These are phyloP conservation scores for Peromyscus nudipes DNA, from an alignment of 2,797 vertebrate genomes.

Conservation along the genomic window DNA sequence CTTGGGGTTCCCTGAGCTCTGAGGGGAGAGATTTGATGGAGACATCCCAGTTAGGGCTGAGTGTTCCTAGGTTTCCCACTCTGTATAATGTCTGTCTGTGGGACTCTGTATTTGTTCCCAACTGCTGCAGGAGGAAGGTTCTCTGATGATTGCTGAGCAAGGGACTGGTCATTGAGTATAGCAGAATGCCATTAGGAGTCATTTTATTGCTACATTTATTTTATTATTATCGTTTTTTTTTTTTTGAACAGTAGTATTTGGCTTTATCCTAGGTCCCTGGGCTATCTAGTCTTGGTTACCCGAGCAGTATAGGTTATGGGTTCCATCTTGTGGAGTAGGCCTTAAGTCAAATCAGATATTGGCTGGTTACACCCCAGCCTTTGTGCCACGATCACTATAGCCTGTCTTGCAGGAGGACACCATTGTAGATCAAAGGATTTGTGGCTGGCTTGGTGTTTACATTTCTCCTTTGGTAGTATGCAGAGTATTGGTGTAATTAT, in stretches of 20 bases:
- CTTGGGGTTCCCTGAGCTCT: background rate
- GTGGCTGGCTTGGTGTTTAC: background rate
- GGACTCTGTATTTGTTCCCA: background rate
- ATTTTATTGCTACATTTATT: background rate
- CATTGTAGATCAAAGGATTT: background rate
- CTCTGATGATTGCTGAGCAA: background rate
- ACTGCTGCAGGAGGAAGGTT: background rate
- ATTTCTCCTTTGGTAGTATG: background rate
- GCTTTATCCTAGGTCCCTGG: background rate
- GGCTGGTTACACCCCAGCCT: background rate
- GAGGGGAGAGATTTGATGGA: background rate
- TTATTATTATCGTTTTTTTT: background rate
- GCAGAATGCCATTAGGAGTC: background rate
- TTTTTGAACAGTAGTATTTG: background rate
- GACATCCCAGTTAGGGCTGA: background rate
- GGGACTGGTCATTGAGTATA: background rate
- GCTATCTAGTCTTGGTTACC: background rate
- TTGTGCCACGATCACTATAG: background rate
- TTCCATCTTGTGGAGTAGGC: background rate
- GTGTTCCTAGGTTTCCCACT: background rate
- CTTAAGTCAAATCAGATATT: background rate
- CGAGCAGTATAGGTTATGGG: background rate
- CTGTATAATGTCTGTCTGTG: background rate
- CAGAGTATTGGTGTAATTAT: too few species aligned
- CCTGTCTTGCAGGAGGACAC: background rate